Percentiles rank a stretch among this genome's conserved stretches.
phyloP scores from a whole-genome alignment of 92 coral and sea anemone genomes.

The Porites cylindrica region DNA sequence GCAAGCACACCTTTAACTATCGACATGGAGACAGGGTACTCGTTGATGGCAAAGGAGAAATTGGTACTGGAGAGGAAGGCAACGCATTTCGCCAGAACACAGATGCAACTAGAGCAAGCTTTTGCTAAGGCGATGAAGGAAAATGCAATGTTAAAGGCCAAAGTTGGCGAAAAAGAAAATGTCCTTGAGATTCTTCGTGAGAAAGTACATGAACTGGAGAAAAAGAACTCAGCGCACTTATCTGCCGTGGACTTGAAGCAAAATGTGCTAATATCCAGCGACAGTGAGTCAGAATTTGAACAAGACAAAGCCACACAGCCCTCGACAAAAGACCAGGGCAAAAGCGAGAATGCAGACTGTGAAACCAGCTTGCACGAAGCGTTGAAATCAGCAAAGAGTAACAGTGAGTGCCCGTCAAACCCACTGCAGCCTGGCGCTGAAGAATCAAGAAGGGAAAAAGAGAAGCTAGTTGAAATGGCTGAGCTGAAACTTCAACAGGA shows the following conservation, averaged over 20 bases:
- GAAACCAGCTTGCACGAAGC: not conserved
- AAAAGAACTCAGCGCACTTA: constrained; percentile 17
- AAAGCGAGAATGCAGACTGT: not conserved
- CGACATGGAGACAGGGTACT: constrained; percentile 35
- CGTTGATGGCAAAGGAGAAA: constrained; percentile 77
- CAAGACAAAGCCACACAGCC: not conserved
- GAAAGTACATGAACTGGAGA: constrained; percentile 59
- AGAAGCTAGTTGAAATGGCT: not conserved
- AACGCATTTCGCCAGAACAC: constrained; percentile 66
- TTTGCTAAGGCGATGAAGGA: constrained; percentile 63
- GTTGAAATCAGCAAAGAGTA: not conserved
- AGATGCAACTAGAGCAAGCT: constrained; percentile 70
- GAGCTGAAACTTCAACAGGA: not conserved
- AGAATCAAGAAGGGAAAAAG: not conserved
- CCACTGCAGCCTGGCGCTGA: not conserved
- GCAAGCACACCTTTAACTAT: constrained; percentile 2
- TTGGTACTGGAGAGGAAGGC: constrained; percentile 76
- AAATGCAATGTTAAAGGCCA: constrained; percentile 54
- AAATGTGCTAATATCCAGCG: constrained; percentile 13
- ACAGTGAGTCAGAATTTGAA: constrained; percentile 12
- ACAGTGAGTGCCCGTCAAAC: not conserved
- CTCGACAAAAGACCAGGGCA: not conserved
- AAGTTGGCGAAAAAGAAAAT: constrained; percentile 66
- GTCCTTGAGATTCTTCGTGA: constrained; percentile 50
- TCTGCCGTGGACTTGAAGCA: constrained; percentile 17